These are phyloP conservation scores for Drosophila grimshawi DNA, from an alignment of 1,140 invertebrate genomes.

Conservation along the genomic window DNA sequence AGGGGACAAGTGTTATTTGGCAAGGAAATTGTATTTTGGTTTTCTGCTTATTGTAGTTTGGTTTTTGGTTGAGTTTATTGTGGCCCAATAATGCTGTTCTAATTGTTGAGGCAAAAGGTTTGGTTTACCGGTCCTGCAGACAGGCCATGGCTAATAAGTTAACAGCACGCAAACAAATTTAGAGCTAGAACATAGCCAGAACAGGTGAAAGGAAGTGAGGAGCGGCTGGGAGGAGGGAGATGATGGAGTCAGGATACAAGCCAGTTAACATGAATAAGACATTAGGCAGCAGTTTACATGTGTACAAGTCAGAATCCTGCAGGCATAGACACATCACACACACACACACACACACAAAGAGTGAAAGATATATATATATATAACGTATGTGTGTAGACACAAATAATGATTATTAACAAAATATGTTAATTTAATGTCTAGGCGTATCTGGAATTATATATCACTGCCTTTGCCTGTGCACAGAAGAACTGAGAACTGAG, in stretches of 20 bases:
- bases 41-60: no score
- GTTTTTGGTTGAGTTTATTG: slow-evolving; percentile 7
- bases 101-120: slow-evolving; percentile 40
- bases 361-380: background rate
- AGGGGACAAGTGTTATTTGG: background rate
- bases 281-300: slow-evolving; percentile 76
- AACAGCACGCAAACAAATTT: slow-evolving; percentile 74
- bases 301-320: slow-evolving; percentile 51
- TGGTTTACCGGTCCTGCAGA: slow-evolving; percentile 13
- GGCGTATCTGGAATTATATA: slow-evolving; percentile 50
- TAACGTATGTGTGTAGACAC: slow-evolving; percentile 3
- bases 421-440: slow-evolving; percentile 81
- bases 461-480: slow-evolving; percentile 12
- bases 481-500: background rate
- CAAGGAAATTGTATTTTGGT: slow-evolving; percentile 6
- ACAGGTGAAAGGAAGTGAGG: slow-evolving; percentile 13
- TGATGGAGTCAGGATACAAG: slow-evolving; percentile 47
- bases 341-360: slow-evolving; percentile 3
- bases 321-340: slow-evolving; percentile 24
- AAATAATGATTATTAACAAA: slow-evolving; percentile 81
- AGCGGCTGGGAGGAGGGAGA: background rate
- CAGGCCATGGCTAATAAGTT: slow-evolving; percentile 61
- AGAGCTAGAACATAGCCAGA: slow-evolving; percentile 20
- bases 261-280: slow-evolving; percentile 81
- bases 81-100: slow-evolving; percentile 39